Base-by-base conservation (phyloP, 2,797 vertebrate genomes). In the Leptoclinus maculatus region DNA sequence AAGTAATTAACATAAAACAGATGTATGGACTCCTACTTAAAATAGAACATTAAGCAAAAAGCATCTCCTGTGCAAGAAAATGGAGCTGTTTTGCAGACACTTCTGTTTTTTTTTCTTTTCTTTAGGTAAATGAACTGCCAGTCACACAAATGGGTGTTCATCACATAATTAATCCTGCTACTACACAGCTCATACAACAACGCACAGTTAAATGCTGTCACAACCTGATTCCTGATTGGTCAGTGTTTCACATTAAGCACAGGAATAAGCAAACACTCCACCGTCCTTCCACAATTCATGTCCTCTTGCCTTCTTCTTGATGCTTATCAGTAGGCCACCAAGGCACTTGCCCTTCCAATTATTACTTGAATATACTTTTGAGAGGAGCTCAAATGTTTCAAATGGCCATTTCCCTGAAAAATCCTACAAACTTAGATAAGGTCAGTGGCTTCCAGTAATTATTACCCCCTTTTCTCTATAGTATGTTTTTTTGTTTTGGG, bases 71-170 rank as follows among this genome's bases (percentile, higher is more conserved):
- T 79, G 54, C 39, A 70, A 69, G 47, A 54, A 69, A 69, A 27
- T 2, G 0, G 3, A 57, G 49, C 29, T 39, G 4, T 69, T 74
- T 56, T 89, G 32, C 41, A 67, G 32, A 82, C 21, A 0, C 0
- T 9, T 66, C 27, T 43, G 21, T 14, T 67, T 82, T 74, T 23
- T 23, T 59, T 34, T 82, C 71, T 23, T 4, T 59, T 34, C 27
- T 69, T 43, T 43, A 57, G 80, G 71, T 82, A 91, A 93, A 95
- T 93, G 91, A 95, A 94, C 92, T 94, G 92, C 93, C 93, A 91
- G 95, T 96, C 95, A 96, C 96, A 96, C 94, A 95, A 96, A 96
- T 83, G 93, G 92, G 94, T 94, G 84, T 86, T 89, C 87, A 88
- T 66, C 63, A n/a, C 67, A 56, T 68, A 56, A 76, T 69, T 67